A percentile compares a stretch with the other conserved stretches of the same genome.
Conservation (phyloP, 2,113 vertebrate genomes). For the Ageneiosus marmoratus region DNA sequence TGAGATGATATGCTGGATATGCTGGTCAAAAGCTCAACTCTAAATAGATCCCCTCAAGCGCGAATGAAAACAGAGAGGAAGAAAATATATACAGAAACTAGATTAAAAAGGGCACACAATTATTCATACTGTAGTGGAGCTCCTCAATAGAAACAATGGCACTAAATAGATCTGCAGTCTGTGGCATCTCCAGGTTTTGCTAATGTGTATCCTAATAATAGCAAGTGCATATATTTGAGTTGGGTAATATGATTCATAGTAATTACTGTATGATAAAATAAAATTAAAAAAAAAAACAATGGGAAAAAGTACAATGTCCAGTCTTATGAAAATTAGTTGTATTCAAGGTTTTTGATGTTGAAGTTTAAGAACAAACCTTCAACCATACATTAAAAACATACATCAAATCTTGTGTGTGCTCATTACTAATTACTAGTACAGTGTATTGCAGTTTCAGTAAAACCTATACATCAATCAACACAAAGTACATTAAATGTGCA, state of each 20-base stretch:
- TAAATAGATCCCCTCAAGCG: background rate
- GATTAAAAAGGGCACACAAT: background rate
- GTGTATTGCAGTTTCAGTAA: background rate
- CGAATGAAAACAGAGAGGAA: background rate
- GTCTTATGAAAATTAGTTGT: background rate
- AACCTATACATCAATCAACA: background rate
- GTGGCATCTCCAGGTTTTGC: background rate
- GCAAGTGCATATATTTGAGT: background rate
- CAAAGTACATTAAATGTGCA: conserved; percentile 13
- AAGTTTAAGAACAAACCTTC: background rate
- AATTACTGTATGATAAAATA: background rate
- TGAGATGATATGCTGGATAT: too few species aligned
- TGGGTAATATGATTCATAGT: background rate
- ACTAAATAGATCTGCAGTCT: background rate
- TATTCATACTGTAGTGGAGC: background rate
- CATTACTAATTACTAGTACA: background rate
- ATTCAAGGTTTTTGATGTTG: background rate
- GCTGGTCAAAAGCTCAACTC: too few species aligned
- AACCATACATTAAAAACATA: background rate
- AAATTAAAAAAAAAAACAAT: too few species aligned
- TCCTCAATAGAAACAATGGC: background rate
- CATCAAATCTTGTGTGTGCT: background rate
- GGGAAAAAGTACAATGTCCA: background rate
- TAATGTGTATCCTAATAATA: background rate
- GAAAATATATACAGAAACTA: background rate